Percentiles rank a stretch among this genome's conserved stretches.
Evolutionary conservation across 2,888 invertebrate species (phyloP).

Genomic region (Agrotis puta): DNA sequence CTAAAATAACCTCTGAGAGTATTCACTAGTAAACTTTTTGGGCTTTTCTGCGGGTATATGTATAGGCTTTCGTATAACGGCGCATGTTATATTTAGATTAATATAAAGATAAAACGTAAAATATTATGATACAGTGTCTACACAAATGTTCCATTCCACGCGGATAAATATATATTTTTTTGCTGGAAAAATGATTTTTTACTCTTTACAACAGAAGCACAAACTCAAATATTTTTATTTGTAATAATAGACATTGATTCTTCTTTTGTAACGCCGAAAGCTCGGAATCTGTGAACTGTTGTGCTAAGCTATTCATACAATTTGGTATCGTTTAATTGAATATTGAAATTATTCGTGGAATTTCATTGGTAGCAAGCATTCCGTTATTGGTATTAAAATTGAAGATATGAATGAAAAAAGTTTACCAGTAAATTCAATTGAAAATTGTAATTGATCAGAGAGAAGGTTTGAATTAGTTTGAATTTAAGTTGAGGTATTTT

Average conservation of each 20-base stretch:
- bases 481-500: slow-evolving; percentile 4
- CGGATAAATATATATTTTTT: slow-evolving; percentile 35
- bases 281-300: slow-evolving; percentile 20
- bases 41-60: slow-evolving; percentile 25
- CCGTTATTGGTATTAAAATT: slow-evolving; percentile 17
- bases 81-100: slow-evolving; percentile 42
- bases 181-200: slow-evolving; percentile 17
- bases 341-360: slow-evolving; percentile 18
- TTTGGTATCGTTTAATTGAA: slow-evolving; percentile 26
- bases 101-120: slow-evolving; percentile 40
- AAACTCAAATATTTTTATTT: slow-evolving; percentile 41
- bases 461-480: background rate
- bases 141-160: slow-evolving; percentile 36
- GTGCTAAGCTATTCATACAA: slow-evolving; percentile 14
- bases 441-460: background rate
- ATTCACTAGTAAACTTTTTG: slow-evolving; percentile 20
- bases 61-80: slow-evolving; percentile 28
- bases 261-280: slow-evolving; percentile 14
- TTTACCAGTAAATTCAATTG: background rate
- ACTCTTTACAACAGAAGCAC: slow-evolving; percentile 8
- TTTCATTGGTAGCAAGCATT: slow-evolving; percentile 13
- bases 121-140: slow-evolving; percentile 26
- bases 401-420: slow-evolving; percentile 3
- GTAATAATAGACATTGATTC: slow-evolving; percentile 15
- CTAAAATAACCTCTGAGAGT: slow-evolving; percentile 31